A percentile compares a stretch with the other conserved stretches of the same genome.
These are phyloP conservation scores for Zoanthus solanderi DNA, from an alignment of 92 coral and sea anemone species.

Conservation along the genomic window DNA sequence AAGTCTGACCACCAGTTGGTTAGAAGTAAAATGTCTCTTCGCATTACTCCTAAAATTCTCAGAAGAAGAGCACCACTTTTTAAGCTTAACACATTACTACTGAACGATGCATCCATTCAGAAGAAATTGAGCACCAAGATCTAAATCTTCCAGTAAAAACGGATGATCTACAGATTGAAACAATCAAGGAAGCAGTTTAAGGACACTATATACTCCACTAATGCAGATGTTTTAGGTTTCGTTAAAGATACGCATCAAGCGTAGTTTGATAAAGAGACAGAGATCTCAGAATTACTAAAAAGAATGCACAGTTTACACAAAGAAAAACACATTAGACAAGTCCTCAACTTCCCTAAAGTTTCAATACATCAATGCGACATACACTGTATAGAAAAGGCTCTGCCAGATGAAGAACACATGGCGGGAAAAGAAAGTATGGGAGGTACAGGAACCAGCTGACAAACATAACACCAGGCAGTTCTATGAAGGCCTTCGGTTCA, in stretches of 20 bases:
- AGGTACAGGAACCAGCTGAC: constrained; percentile 23
- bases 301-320: background rate
- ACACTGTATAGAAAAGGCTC: background rate
- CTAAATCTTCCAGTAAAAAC: constrained; percentile 4
- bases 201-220: background rate
- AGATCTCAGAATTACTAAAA: background rate
- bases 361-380: background rate
- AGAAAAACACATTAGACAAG: background rate
- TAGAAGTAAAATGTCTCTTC: background rate
- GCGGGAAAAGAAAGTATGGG: constrained; percentile 6
- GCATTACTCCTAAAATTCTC: background rate
- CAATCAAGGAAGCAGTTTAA: background rate
- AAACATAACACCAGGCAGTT: constrained; percentile 16
- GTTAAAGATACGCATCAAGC: constrained; percentile 7
- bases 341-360: background rate
- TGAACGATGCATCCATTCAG: too few species aligned
- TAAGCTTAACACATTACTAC: background rate
- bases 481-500: background rate
- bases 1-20: background rate
- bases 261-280: background rate
- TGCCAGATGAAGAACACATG: constrained; percentile 2
- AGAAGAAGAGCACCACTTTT: background rate
- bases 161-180: background rate
- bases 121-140: constrained; percentile 1
- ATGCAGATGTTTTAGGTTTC: constrained; percentile 18